Evolutionary conservation across 2,888 invertebrate species (phyloP).

Genomic region (Trachelus stipa): DNA sequence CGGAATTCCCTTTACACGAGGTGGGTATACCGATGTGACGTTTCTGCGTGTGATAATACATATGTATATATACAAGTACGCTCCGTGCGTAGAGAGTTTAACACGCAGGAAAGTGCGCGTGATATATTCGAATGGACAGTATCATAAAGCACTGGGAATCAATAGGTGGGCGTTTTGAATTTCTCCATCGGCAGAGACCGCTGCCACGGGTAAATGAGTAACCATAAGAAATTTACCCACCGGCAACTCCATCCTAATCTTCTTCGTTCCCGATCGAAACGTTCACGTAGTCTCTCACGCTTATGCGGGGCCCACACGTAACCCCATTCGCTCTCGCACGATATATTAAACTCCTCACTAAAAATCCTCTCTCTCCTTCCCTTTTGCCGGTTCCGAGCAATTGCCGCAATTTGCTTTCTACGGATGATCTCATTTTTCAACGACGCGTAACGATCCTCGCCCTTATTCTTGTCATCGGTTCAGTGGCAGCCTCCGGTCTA

Average conservation of each 20-base stretch:
- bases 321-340: not conserved
- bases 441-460: not conserved
- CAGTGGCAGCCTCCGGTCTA: not conserved
- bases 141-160: constrained; percentile 24
- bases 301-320: not conserved
- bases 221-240: not conserved
- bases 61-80: not conserved
- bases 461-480: not conserved
- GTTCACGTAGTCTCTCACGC: not conserved
- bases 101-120: not conserved
- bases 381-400: not conserved
- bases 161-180: constrained; percentile 14
- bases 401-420: not conserved
- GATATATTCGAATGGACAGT: not conserved
- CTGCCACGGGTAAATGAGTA: not conserved
- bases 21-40: not conserved
- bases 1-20: constrained; percentile 30
- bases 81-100: not conserved
- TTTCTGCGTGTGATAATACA: not conserved
- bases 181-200: not conserved
- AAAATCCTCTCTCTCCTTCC: not conserved
- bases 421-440: too few relatives aligned
- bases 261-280: not conserved
- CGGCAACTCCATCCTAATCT: not conserved
- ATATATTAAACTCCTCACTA: not conserved